A percentile compares a stretch with the other conserved stretches of the same genome.
These are phyloP conservation scores for Watsonalla cultraria DNA, from an alignment of 2,888 invertebrate genomes.

Conservation along the genomic window DNA sequence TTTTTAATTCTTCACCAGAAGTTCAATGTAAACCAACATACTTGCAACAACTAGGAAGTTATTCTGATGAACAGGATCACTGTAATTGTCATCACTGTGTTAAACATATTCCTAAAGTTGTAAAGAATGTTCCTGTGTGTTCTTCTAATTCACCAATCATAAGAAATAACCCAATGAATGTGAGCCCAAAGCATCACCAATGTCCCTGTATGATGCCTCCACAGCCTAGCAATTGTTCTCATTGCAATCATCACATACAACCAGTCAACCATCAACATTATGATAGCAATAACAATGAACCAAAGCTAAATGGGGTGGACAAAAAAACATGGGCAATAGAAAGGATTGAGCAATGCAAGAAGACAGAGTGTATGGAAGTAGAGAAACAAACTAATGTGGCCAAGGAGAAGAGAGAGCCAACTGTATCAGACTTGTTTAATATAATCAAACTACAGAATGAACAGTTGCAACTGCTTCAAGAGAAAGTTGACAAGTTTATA, in stretches of 20 bases:
- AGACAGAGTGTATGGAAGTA: constrained; percentile 37
- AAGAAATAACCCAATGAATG: background rate
- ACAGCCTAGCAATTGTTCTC: constrained; percentile 17
- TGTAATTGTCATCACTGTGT: constrained; percentile 56
- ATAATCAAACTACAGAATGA: constrained; percentile 84
- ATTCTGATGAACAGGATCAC: constrained; percentile 12
- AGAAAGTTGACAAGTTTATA: constrained; percentile 80
- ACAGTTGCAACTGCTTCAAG: constrained; percentile 81
- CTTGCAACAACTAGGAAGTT: background rate
- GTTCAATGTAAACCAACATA: constrained; percentile 3
- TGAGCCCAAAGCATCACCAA: constrained; percentile 4
- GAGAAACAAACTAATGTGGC: constrained; percentile 45
- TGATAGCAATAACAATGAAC: constrained; percentile 8
- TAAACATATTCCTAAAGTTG: constrained; percentile 25
- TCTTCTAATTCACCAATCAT: constrained; percentile 6
- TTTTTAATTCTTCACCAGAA: constrained; percentile 7
- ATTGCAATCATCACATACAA: constrained; percentile 17
- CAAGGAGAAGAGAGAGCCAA: constrained; percentile 71
- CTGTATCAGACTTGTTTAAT: constrained; percentile 79
- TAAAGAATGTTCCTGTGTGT: constrained; percentile 7
- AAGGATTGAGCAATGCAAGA: constrained; percentile 51
- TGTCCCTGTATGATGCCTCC: constrained; percentile 19
- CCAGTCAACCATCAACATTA: constrained; percentile 14
- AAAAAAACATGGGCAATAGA: constrained; percentile 59
- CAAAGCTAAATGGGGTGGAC: constrained; percentile 45